These are phyloP conservation scores for Salvelinus namaycush DNA, from an alignment of 2,113 vertebrate genomes.

Conservation along the genomic window DNA sequence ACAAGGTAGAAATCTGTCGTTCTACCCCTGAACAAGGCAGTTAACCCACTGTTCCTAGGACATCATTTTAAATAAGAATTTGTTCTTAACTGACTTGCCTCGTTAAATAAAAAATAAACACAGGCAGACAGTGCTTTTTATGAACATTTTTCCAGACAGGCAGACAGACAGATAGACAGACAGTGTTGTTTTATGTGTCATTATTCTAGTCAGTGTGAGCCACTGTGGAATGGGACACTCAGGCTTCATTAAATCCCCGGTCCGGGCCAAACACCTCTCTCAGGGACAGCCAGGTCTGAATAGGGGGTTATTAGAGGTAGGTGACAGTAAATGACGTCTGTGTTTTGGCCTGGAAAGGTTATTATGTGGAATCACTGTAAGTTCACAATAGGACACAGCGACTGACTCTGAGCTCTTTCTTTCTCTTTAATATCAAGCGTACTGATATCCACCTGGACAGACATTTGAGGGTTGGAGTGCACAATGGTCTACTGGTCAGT, in stretches of 20 bases:
- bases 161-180: slow-evolving; percentile 10
- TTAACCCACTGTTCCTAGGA: too few relatives aligned
- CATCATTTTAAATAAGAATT: too few relatives aligned
- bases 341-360: slow-evolving; percentile 10
- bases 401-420: neutral
- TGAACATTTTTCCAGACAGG: slow-evolving; percentile 3
- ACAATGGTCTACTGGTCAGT: neutral
- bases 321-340: slow-evolving; percentile 64
- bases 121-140: neutral
- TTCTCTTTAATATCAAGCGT: neutral
- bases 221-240: slow-evolving; percentile 63
- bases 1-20: neutral
- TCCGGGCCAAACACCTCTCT: slow-evolving; percentile 2
- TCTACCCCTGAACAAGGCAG: too few relatives aligned
- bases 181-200: slow-evolving; percentile 26
- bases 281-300: slow-evolving; percentile 34
- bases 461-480: neutral
- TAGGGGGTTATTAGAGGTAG: slow-evolving; percentile 48
- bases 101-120: neutral
- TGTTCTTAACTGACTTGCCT: too few relatives aligned
- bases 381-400: neutral
- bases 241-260: slow-evolving; percentile 66
- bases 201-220: slow-evolving; percentile 63
- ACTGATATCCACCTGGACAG: neutral
- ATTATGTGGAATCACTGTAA: neutral